phyloP scores from a whole-genome alignment of 2,797 vertebrate genomes.

The Anas bernieri region DNA sequence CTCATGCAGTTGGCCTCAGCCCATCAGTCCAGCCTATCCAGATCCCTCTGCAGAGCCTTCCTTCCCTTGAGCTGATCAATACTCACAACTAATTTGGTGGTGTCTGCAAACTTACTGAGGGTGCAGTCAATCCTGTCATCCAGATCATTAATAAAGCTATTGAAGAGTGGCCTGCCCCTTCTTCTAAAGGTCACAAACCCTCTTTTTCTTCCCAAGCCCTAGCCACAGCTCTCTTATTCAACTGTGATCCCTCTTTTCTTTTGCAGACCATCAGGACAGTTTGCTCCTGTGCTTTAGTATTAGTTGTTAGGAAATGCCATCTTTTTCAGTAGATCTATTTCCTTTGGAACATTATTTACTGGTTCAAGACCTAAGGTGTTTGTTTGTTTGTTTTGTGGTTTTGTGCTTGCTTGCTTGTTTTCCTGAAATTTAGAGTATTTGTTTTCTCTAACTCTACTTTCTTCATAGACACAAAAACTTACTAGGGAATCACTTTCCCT shows the following conservation, averaged over 20 bases:
- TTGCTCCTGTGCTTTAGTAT: background rate
- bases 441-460: background rate
- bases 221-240: too few species aligned
- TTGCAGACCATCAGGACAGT: background rate
- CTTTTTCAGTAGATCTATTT: background rate
- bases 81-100: too few species aligned
- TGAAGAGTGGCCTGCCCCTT: too few species aligned
- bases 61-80: too few species aligned
- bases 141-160: too few species aligned
- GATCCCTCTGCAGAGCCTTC: too few species aligned
- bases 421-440: background rate
- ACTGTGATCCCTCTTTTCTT: background rate
- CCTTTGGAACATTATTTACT: background rate
- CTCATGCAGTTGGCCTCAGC: too few species aligned
- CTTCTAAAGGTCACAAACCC: too few species aligned
- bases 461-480: background rate
- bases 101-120: too few species aligned
- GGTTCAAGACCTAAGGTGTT: background rate
- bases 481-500: background rate
- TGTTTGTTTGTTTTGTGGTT: background rate
- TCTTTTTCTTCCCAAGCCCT: too few species aligned
- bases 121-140: too few species aligned
- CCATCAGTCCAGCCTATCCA: too few species aligned
- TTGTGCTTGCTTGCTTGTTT: background rate
- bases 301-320: background rate